Percentiles rank a stretch among this genome's conserved stretches.
Conservation (phyloP, 2,888 invertebrate genomes). For the Gastracanthus pulcherrimus region DNA sequence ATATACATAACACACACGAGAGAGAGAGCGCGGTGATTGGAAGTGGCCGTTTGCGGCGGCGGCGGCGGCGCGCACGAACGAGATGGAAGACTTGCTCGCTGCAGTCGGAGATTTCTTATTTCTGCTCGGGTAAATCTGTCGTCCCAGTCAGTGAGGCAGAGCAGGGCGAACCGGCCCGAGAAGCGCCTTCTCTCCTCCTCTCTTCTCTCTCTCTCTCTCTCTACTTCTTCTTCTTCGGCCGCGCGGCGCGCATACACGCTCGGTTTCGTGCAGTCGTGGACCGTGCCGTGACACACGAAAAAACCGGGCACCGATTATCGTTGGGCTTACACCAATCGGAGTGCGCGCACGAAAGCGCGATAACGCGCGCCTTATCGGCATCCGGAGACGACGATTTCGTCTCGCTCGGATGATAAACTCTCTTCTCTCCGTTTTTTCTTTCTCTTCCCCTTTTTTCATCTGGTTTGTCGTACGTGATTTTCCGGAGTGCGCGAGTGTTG, state of each 20-base stretch:
- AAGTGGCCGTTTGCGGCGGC: slow-evolving; percentile 20
- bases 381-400: neutral
- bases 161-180: slow-evolving; percentile 68
- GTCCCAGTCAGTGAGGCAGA: slow-evolving; percentile 76
- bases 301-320: too few relatives aligned
- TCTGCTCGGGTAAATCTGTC: slow-evolving; percentile 77
- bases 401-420: neutral
- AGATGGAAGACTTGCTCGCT: slow-evolving; percentile 30
- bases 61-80: slow-evolving; percentile 17
- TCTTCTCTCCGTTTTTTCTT: neutral
- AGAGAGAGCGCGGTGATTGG: slow-evolving; percentile 31
- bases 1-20: neutral
- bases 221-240: neutral
- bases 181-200: slow-evolving; percentile 26
- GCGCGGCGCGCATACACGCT: neutral
- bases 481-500: too few relatives aligned
- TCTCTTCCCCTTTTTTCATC: neutral
- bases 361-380: too few relatives aligned
- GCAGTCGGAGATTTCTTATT: slow-evolving; percentile 74
- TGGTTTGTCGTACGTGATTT: neutral
- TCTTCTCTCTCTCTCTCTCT: slow-evolving; percentile 6
- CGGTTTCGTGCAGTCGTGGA: neutral
- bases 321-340: too few relatives aligned
- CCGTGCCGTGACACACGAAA: too few relatives aligned
- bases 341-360: too few relatives aligned